phyloP scores from a whole-genome alignment of 1,140 invertebrate genomes.

The Drosophila varians region DNA sequence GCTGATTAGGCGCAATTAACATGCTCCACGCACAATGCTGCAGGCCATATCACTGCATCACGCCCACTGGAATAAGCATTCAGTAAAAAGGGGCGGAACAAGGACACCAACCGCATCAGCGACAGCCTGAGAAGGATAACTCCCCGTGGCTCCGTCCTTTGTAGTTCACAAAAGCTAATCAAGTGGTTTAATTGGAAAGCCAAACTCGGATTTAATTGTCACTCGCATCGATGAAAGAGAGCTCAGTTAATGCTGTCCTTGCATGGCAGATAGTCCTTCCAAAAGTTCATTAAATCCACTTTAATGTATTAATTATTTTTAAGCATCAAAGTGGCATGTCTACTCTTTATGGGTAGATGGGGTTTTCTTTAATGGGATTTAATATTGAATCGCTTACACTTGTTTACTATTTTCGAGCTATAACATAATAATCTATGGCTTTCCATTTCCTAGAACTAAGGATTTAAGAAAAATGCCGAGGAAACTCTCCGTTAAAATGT shows the following conservation, averaged over 20 bases:
- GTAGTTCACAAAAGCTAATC: conserved; percentile 60
- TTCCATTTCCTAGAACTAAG: too few relatives aligned
- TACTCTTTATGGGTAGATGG: background rate
- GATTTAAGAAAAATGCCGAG: too few relatives aligned
- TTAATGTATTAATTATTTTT: conserved; percentile 10
- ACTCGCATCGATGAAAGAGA: conserved; percentile 59
- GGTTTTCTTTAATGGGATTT: background rate
- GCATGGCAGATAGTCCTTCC: conserved; percentile 15
- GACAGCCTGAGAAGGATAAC: background rate
- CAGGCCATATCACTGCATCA: conserved; percentile 32
- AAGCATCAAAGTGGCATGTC: background rate
- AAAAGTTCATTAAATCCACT: background rate
- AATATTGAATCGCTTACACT: too few relatives aligned
- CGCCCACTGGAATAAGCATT: conserved; percentile 2
- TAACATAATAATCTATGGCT: too few relatives aligned
- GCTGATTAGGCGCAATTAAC: conserved; percentile 76
- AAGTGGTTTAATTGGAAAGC: conserved; percentile 79
- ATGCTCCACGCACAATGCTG: conserved; percentile 66
- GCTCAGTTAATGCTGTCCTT: conserved; percentile 28
- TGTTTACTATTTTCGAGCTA: too few relatives aligned
- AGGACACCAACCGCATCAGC: background rate
- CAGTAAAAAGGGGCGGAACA: conserved; percentile 4
- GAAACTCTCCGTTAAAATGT: background rate
- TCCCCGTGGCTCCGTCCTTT: conserved; percentile 1
- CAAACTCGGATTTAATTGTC: conserved; percentile 76